A percentile compares a stretch with the other conserved stretches of the same genome.
phyloP scores from a whole-genome alignment of 1,140 invertebrate genomes.

The Eufriesea mexicana region DNA sequence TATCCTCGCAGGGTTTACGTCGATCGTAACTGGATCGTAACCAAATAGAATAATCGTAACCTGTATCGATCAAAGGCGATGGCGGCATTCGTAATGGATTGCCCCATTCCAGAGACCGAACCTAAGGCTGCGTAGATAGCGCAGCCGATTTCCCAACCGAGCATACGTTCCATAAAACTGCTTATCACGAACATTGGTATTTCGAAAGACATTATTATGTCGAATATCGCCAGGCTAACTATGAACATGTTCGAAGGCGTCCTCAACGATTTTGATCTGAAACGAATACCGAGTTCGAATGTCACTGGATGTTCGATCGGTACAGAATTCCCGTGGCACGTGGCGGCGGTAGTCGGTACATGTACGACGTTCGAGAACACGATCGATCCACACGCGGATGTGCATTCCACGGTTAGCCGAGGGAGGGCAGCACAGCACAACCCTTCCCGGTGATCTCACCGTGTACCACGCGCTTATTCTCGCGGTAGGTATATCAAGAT shows the following conservation, averaged over 20 bases:
- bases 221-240: slow-evolving; percentile 90
- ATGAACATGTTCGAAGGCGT: slow-evolving; percentile 92
- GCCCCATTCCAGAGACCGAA: slow-evolving; percentile 87
- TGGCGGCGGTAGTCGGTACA: slow-evolving; percentile 4
- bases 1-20: background rate
- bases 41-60: slow-evolving; percentile 71
- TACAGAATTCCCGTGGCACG: too few species aligned
- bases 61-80: slow-evolving; percentile 90
- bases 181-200: slow-evolving; percentile 88
- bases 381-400: background rate
- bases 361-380: background rate
- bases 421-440: slow-evolving; percentile 27
- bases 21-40: too few species aligned
- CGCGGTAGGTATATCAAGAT: too few species aligned
- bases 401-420: background rate
- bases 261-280: slow-evolving; percentile 87
- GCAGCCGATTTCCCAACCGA: slow-evolving; percentile 88
- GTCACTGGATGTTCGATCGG: background rate
- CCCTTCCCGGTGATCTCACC: too few species aligned
- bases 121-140: slow-evolving; percentile 87
- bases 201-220: slow-evolving; percentile 89
- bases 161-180: slow-evolving; percentile 85
- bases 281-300: background rate
- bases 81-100: slow-evolving; percentile 88
- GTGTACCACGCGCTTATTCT: too few species aligned